phyloP scores from a whole-genome alignment of 2,113 vertebrate species.

The Casuarius casuarius region DNA sequence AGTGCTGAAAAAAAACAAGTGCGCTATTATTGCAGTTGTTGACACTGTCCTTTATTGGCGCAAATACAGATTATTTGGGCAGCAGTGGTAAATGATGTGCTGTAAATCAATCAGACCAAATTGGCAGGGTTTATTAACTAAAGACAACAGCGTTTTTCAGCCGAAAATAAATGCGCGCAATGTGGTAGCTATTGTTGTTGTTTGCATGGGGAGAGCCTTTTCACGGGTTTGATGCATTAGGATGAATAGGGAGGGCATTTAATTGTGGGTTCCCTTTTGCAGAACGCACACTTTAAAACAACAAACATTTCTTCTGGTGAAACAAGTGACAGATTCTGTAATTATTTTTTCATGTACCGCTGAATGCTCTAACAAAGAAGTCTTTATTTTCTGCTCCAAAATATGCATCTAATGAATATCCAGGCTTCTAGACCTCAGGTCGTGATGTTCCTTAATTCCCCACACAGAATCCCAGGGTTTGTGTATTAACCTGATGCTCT shows the following conservation, averaged over 20 bases:
- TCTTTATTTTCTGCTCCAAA: constrained; percentile 17
- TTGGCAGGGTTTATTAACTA: constrained; percentile 45
- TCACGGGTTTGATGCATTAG: background rate
- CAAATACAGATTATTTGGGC: constrained; percentile 65
- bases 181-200: constrained; percentile 44
- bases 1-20: constrained; percentile 48
- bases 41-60: constrained; percentile 33
- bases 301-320: constrained; percentile 15
- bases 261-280: background rate
- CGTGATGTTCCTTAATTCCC: background rate
- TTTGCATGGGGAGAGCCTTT: background rate
- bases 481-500: background rate
- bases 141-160: constrained; percentile 50
- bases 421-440: background rate
- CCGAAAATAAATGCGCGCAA: constrained; percentile 26
- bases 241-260: background rate
- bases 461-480: background rate
- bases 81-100: constrained; percentile 35
- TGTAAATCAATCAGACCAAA: constrained; percentile 58
- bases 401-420: background rate
- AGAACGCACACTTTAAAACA: constrained; percentile 21
- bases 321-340: constrained; percentile 31
- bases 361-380: background rate
- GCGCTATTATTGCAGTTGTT: constrained; percentile 45
- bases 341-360: background rate